Evolutionary conservation across 2,888 invertebrate genomes (phyloP).

Genomic region (Agrochola macilenta): DNA sequence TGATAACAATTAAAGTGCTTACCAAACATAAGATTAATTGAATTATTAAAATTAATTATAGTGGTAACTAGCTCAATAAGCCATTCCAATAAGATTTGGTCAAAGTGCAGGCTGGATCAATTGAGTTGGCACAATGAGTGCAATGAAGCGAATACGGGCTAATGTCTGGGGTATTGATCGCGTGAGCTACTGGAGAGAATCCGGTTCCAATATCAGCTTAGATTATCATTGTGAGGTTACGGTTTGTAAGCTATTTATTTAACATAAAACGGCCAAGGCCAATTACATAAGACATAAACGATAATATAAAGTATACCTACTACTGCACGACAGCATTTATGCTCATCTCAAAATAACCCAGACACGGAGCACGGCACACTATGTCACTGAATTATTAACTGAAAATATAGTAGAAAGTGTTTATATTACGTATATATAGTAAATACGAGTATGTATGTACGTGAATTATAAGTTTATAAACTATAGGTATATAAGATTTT

Average conservation of each 20-base stretch:
- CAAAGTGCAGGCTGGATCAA: conserved; percentile 46
- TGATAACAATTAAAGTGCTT: neutral
- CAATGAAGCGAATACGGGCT: conserved; percentile 50
- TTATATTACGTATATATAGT: too few species aligned
- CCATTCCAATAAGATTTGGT: conserved; percentile 36
- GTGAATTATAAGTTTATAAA: too few species aligned
- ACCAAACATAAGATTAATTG: neutral
- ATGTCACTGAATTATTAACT: neutral
- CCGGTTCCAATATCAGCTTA: conserved; percentile 10
- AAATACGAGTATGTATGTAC: too few species aligned
- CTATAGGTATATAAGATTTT: too few species aligned
- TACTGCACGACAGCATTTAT: neutral
- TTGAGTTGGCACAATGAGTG: conserved; percentile 54
- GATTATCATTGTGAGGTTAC: conserved; percentile 14
- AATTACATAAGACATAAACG: neutral
- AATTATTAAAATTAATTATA: conserved; percentile 3
- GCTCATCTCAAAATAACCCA: neutral
- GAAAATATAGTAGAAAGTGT: neutral
- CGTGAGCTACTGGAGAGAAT: conserved; percentile 30
- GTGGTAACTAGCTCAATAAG: neutral
- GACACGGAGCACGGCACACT: neutral
- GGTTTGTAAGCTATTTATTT: neutral
- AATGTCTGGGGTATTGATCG: conserved; percentile 60
- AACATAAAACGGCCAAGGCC: neutral
- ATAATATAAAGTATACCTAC: neutral